phyloP scores from a whole-genome alignment of 2,888 invertebrate genomes.

The Heliconius ismenius region DNA sequence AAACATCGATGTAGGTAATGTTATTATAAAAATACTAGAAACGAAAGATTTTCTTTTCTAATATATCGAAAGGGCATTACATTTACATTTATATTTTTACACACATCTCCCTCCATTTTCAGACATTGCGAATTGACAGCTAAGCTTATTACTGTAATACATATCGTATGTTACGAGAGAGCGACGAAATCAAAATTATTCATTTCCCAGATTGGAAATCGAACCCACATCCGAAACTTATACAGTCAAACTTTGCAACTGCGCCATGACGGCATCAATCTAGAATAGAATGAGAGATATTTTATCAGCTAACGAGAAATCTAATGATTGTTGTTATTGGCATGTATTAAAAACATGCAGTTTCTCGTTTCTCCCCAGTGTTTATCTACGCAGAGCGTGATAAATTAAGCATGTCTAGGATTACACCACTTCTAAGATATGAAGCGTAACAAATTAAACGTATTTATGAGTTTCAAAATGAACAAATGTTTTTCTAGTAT shows the following conservation, averaged over 20 bases:
- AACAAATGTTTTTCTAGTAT: not conserved
- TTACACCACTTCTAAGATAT: conserved; percentile 22
- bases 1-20: no score
- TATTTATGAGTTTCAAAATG: conserved; percentile 13
- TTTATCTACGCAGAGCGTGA: conserved; percentile 29
- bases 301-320: conserved; percentile 25
- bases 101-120: no score
- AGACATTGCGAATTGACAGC: no score
- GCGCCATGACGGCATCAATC: not conserved
- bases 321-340: conserved; percentile 25
- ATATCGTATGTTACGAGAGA: no score
- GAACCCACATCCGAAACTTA: not conserved
- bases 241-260: not conserved
- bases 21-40: no score
- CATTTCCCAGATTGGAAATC: not conserved
- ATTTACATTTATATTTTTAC: no score
- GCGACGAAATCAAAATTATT: no score
- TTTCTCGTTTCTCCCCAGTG: conserved; percentile 32
- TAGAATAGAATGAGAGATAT: conserved; percentile 21
- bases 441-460: conserved; percentile 23
- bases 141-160: no score
- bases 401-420: conserved; percentile 28
- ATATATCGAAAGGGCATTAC: no score
- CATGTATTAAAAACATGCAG: conserved; percentile 30
- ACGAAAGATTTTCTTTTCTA: no score